Evolutionary conservation across 2,797 vertebrate genomes (phyloP), one percentile per base, ranked within the genome.

Genomic region (Xiphorhynchus erythropygius): DNA sequence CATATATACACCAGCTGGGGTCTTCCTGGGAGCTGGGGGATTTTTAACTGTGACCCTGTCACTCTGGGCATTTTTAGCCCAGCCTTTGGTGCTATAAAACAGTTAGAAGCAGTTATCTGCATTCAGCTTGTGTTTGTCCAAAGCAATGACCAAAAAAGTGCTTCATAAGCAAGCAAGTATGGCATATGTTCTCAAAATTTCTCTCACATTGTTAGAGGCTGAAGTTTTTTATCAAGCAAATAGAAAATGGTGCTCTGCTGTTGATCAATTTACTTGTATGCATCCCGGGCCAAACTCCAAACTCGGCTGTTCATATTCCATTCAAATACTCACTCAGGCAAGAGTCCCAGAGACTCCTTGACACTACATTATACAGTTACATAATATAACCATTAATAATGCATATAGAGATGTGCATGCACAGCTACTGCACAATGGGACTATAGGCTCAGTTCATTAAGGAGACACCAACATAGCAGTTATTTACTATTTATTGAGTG

Each of bases 401-500:
- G 79, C 70, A 94, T 39, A 57, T 22, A 23, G 71, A 85, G 68
- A 92, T 55, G 83, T 52, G 37, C 80, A 75, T 57, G 86, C 56
- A 87, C 60, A 90, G 86, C 64, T 65, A 67, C 47, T 37, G 64
- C 68, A 70, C 70, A 19, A 22, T 83, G 80, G 94, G 70, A 75
- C 76, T 76, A 91, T 35, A 80, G 59, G 69, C 80, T 87, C 78
- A 65, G 74, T 37, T 93, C 81, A 82, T 33, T 92, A 78, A 86
- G 83, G 50, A 94, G 70, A 94, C 62, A 82, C 35, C 67, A 93
- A 70, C 62, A 47, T 18, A 81, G 46, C 69, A 81, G 44, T 56
- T 80, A 89, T 85, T 75, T 90, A 94, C 92, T 90, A 93, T 94
- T 96, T 87, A 96, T 32, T 84, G 39, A 73, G 50, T 41, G 28